Evolutionary conservation across 2,113 vertebrate species (phyloP).

Genomic region (Centropus unirufus): DNA sequence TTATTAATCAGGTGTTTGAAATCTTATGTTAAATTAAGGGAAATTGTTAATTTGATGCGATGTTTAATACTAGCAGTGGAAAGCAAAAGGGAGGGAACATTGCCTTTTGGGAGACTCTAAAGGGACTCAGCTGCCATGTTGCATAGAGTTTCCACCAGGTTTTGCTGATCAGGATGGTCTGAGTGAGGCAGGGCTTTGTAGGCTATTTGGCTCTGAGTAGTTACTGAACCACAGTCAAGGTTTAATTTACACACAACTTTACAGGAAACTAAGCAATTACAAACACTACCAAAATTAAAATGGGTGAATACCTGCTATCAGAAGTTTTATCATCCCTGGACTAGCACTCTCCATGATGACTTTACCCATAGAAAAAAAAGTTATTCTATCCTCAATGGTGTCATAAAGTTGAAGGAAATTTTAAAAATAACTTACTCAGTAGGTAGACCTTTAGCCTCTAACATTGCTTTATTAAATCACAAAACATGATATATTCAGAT

Average conservation of each 20-base stretch:
- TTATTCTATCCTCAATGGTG: neutral
- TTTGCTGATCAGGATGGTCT: neutral
- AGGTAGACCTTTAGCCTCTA: slow-evolving; percentile 55
- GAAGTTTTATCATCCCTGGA: slow-evolving; percentile 2
- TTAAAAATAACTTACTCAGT: slow-evolving; percentile 55
- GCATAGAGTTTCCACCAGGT: neutral
- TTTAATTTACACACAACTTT: neutral
- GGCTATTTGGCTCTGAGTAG: neutral
- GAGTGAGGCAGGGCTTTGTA: neutral
- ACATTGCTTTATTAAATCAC: slow-evolving; percentile 57
- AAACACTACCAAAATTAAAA: neutral
- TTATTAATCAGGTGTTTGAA: neutral
- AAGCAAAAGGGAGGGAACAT: neutral
- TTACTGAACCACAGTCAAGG: neutral
- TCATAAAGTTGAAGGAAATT: slow-evolving; percentile 6
- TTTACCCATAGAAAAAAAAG: slow-evolving; percentile 20
- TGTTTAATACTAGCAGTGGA: neutral
- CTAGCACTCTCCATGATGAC: neutral
- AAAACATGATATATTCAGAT: slow-evolving; percentile 57
- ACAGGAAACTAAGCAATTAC: neutral
- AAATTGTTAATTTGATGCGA: neutral
- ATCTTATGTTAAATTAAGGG: neutral
- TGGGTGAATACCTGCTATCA: neutral
- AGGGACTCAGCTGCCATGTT: neutral
- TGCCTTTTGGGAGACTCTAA: neutral